A percentile compares a stretch with the other conserved stretches of the same genome.
These are phyloP conservation scores for Emmelina monodactyla DNA, from an alignment of 2,888 invertebrate species.

Conservation along the genomic window DNA sequence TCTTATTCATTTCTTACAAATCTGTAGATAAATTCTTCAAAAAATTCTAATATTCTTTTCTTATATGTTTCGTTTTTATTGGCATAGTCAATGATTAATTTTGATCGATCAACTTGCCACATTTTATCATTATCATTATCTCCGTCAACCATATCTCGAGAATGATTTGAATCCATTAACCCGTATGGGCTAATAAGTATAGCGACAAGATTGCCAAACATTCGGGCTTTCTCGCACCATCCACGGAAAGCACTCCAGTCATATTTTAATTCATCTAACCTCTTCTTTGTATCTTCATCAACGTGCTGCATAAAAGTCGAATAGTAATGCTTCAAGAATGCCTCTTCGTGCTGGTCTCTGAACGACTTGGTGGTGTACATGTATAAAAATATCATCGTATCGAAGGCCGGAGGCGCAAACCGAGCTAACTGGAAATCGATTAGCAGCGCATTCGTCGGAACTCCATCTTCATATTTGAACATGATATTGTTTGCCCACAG, in stretches of 20 bases:
- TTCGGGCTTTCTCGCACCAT: conserved; percentile 26
- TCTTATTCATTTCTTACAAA: too few relatives aligned
- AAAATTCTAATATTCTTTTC: conserved; percentile 9
- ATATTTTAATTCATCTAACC: conserved; percentile 24
- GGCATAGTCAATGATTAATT: conserved; percentile 20
- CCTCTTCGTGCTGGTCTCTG: conserved; percentile 26
- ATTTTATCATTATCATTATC: conserved; percentile 18
- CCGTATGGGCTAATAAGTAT: conserved; percentile 22
- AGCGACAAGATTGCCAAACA: conserved; percentile 19
- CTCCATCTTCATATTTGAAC: conserved; percentile 31
- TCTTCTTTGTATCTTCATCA: conserved; percentile 22
- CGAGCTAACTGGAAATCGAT: conserved; percentile 45
- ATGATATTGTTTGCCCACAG: conserved; percentile 49
- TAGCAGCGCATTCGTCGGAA: conserved; percentile 30
- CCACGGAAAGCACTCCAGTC: conserved; percentile 20
- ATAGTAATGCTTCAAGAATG: conserved; percentile 30
- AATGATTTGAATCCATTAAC: conserved; percentile 23
- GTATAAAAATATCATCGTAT: conserved; percentile 34
- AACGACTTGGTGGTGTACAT: conserved; percentile 31
- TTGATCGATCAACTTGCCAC: conserved; percentile 18
- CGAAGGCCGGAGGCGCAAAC: conserved; percentile 45
- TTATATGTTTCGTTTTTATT: neutral
- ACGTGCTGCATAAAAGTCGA: conserved; percentile 24
- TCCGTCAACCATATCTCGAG: conserved; percentile 21
- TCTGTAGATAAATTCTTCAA: too few relatives aligned